Evolutionary conservation across 2,888 invertebrate genomes (phyloP).

Genomic region (Ichneumoninae sp.): DNA sequence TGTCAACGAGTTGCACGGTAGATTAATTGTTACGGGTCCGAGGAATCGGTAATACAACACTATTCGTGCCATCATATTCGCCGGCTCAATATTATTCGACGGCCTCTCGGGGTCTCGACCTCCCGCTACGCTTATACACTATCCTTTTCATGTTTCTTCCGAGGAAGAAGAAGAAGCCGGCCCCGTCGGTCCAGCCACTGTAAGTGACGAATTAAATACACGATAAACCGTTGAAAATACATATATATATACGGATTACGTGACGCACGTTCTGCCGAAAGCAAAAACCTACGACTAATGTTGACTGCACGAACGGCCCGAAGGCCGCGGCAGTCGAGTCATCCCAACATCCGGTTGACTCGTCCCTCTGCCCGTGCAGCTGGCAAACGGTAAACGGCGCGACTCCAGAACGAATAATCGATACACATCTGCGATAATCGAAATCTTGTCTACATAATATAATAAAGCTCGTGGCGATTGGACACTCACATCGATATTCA

Average conservation of each 20-base stretch:
- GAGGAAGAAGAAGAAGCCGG: not conserved
- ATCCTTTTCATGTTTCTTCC: conserved; percentile 16
- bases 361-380: conserved; percentile 16
- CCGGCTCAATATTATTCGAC: conserved; percentile 8
- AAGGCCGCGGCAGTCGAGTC: conserved; percentile 59
- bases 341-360: conserved; percentile 67
- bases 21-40: conserved; percentile 24
- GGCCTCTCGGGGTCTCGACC: conserved; percentile 13
- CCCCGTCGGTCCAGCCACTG: not conserved
- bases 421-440: not conserved
- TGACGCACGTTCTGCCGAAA: conserved; percentile 53
- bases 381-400: conserved; percentile 24
- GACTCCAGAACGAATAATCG: conserved; percentile 19
- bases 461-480: too few species aligned
- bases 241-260: conserved; percentile 44
- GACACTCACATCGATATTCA: too few species aligned
- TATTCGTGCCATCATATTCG: conserved; percentile 21
- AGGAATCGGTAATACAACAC: conserved; percentile 45
- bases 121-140: conserved; percentile 31
- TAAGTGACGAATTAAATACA: conserved; percentile 47
- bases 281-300: conserved; percentile 32
- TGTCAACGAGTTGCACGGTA: conserved; percentile 24
- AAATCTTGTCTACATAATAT: not conserved
- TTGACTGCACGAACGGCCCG: conserved; percentile 51
- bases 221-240: conserved; percentile 25